Evolutionary conservation across 2,113 vertebrate species (phyloP), one percentile per base, ranked within the genome.

Genomic region (Potamarius usumacintae): DNA sequence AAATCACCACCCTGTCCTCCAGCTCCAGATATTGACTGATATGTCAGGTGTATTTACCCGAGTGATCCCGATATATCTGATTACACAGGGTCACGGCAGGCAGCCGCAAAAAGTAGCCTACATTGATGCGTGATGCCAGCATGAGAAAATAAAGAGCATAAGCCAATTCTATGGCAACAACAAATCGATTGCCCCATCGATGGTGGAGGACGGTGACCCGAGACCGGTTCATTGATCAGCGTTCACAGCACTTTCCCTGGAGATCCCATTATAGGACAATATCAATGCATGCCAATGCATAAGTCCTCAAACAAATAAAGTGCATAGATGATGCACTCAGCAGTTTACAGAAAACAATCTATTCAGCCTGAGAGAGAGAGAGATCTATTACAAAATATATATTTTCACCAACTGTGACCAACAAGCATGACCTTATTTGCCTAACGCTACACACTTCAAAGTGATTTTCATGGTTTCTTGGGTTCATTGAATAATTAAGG

Each of bases 111-210:
- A 90, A 90, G 88, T 69, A 88, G 83, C 87, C 77, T 91, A 48
- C 93, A 95, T 93, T 42, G 94, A 95, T 77, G 2, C 63, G 85
- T 92, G 90, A 92, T 88, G 88, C 90, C 91, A 76, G 88, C 87
- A 90, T 87, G 92, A 93, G 87, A 91, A 91, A 93, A 93, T 90
- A 93, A 93, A 91, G 92, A 90, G 93, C 88, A 81, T 74, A 83
- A 82, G 85, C 84, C 87, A 91, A 92, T 94, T 93, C 89, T 88
- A 90, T 90, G 89, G 90, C 90, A 89, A 87, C 77, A 92, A 88
- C 87, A 90, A 84, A 80, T 93, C 92, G 91, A 90, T 92, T 76
- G 63, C 82, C 25, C 82, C 92, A 90, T 92, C 91, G 90, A 90
- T 82, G 88, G 91, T 92, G 92, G 8, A 67, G 94, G 91, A 87